Conservation (phyloP, 1,140 invertebrate species). For the Diuraphis noxia region DNA sequence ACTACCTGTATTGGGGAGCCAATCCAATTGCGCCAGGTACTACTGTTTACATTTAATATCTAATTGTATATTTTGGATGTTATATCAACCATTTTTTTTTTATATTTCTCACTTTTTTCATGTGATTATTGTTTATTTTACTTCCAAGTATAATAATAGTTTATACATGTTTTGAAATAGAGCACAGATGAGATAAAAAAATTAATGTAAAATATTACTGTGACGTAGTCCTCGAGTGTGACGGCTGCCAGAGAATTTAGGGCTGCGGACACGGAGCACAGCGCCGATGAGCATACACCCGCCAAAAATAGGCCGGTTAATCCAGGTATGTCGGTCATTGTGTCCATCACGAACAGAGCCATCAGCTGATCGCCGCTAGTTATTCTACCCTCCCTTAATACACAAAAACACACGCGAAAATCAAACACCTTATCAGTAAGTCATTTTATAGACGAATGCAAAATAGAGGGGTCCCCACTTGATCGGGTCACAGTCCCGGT, state of each 20-base stretch:
- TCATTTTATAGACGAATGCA: neutral
- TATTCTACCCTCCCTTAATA: conserved; percentile 50
- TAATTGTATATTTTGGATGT: no score
- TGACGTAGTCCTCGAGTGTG: conserved; percentile 80
- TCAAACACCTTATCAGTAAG: neutral
- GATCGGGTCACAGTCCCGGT: conserved; percentile 75
- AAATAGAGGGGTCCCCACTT: conserved; percentile 40
- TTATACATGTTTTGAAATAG: neutral
- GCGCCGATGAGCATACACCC: conserved; percentile 79
- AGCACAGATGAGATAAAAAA: neutral
- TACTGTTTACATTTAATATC: no score
- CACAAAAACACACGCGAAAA: neutral
- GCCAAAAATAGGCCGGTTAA: conserved; percentile 80
- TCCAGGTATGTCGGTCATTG: conserved; percentile 70
- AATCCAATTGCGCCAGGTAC: no score
- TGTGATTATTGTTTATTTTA: no score
- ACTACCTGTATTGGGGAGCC: no score
- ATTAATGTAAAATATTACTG: conserved; percentile 58
- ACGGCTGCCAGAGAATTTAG: conserved; percentile 86
- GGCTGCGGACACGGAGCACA: conserved; percentile 83
- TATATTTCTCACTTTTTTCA: no score
- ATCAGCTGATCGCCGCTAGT: conserved; percentile 64
- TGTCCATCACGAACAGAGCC: conserved; percentile 79
- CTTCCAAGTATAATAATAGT: no score
- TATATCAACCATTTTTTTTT: no score